Conservation (phyloP, 23 tunicate species). For the Styela clava region DNA sequence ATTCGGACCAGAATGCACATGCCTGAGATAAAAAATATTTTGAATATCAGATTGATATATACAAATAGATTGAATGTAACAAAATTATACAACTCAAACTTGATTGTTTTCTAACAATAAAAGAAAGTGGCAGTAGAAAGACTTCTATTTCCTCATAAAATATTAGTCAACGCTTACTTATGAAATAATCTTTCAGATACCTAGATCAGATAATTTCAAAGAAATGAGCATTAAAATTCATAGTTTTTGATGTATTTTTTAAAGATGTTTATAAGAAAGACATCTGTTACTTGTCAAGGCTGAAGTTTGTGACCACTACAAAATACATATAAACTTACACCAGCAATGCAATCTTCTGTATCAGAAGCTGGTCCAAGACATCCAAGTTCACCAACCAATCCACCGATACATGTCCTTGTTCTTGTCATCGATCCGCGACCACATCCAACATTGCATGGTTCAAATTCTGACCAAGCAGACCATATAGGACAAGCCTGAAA, state of each 20-base stretch:
- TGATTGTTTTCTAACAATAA: too few species aligned
- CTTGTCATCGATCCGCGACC: conserved; percentile 52
- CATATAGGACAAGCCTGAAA: conserved; percentile 68
- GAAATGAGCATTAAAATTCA: too few species aligned
- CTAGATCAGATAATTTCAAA: too few species aligned
- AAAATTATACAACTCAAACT: too few species aligned
- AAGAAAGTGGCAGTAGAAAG: too few species aligned
- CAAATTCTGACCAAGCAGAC: conserved; percentile 53
- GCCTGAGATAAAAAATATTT: conserved; percentile 14
- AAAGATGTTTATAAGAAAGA: too few species aligned
- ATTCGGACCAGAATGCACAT: conserved; percentile 55
- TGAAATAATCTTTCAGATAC: too few species aligned
- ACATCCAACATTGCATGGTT: conserved; percentile 39
- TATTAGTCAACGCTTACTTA: too few species aligned
- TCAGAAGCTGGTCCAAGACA: conserved; percentile 44
- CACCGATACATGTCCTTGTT: conserved; percentile 61
- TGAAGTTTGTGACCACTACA: too few species aligned
- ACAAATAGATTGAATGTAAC: not conserved
- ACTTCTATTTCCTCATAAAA: not conserved
- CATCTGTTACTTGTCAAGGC: too few species aligned
- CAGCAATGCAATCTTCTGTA: conserved; percentile 15
- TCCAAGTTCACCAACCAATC: conserved; percentile 45
- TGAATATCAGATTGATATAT: not conserved
- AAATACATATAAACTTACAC: conserved; percentile 40
- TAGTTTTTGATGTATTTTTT: too few species aligned